Percentiles rank a stretch among this genome's conserved stretches.
These are phyloP conservation scores for Podiceps cristatus DNA, from an alignment of 2,113 vertebrate species.

Conservation along the genomic window DNA sequence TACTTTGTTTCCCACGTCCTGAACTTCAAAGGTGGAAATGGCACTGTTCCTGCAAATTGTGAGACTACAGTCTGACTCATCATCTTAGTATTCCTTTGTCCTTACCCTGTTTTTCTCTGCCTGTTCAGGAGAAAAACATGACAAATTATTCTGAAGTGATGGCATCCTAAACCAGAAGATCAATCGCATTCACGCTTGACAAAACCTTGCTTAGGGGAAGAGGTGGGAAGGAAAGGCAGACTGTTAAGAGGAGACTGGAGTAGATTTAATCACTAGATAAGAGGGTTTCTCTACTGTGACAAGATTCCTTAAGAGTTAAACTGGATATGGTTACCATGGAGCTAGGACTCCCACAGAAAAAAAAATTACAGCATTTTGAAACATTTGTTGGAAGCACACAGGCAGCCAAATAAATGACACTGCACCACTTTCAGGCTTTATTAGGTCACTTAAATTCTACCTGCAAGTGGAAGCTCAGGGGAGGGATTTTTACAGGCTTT, in stretches of 20 bases:
- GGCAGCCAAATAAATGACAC: constrained; percentile 68
- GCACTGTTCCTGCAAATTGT: background rate
- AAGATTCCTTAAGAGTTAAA: constrained; percentile 66
- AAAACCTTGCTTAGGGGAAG: background rate
- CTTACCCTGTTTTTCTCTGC: background rate
- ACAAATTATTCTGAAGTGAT: background rate
- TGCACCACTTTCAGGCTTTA: constrained; percentile 47
- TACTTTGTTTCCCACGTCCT: background rate
- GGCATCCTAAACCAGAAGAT: background rate
- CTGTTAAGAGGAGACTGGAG: background rate
- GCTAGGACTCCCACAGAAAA: constrained; percentile 66
- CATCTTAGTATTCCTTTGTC: background rate
- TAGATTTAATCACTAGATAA: constrained; percentile 52
- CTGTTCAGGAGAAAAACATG: background rate
- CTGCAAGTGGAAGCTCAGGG: constrained; percentile 1
- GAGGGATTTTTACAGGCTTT: constrained; percentile 13
- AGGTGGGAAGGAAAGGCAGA: background rate
- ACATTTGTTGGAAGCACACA: constrained; percentile 63
- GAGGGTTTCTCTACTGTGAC: constrained; percentile 5
- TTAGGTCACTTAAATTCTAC: constrained; percentile 51
- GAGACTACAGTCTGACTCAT: constrained; percentile 11
- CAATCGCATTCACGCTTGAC: background rate
- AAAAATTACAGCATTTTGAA: constrained; percentile 70
- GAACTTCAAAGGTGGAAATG: background rate
- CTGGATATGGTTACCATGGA: constrained; percentile 76